These are phyloP conservation scores for Eospalax fontanierii DNA, from an alignment of 2,797 vertebrate species.

Conservation along the genomic window DNA sequence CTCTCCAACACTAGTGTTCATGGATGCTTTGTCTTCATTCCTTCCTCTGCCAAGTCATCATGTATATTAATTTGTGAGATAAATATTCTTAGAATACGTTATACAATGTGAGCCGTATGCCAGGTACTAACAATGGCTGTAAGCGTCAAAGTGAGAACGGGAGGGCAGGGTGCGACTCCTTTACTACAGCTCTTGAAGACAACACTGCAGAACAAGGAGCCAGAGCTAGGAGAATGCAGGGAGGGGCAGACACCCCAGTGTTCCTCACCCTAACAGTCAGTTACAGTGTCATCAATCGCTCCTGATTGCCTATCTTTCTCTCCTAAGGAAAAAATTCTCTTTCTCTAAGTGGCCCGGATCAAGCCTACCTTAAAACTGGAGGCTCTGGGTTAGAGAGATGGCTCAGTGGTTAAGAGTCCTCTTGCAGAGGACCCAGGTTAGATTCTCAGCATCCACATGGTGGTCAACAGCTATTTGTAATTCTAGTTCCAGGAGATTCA, in stretches of 20 bases:
- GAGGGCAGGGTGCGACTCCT: background rate
- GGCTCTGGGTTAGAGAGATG: background rate
- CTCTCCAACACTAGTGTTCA: background rate
- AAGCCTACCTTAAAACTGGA: background rate
- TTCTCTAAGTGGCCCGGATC: slow-evolving; percentile 25
- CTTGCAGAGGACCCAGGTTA: no score
- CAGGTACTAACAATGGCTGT: background rate
- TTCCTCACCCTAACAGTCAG: background rate
- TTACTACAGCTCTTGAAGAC: background rate
- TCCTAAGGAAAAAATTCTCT: background rate
- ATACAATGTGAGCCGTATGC: background rate
- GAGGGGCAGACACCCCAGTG: background rate
- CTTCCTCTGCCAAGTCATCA: background rate
- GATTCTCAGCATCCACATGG: no score
- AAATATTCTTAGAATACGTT: background rate
- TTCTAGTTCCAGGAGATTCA: no score
- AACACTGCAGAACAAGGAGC: background rate
- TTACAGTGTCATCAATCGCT: background rate
- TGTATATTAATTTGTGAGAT: background rate
- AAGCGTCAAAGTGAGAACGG: background rate
- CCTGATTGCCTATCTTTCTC: background rate
- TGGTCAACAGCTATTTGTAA: no score
- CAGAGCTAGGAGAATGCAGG: background rate
- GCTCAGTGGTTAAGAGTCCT: no score
- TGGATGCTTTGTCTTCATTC: background rate